Evolutionary conservation across 1,140 invertebrate species (phyloP), one percentile per base, ranked within the genome.

Genomic region (Calephelis virginiensis): DNA sequence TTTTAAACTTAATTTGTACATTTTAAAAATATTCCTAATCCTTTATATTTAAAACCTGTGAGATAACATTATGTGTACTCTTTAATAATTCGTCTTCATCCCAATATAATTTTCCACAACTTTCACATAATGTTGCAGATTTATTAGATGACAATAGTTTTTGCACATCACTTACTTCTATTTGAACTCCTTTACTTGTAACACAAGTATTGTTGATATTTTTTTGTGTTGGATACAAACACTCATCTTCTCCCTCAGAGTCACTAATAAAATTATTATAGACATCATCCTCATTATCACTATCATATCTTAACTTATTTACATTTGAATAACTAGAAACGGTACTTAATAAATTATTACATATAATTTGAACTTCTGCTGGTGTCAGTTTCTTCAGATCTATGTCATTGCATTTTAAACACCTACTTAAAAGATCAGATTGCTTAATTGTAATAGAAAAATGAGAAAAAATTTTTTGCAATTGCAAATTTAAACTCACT

Each of bases 191-290:
- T 66, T 78, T 87, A 62, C 65, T 82, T 49, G 86, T 86, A 45
- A 75, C 67, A 74, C 80, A 86, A 64, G 47, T 38, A 63, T 63
- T 71, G 63, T 67, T 73, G 61, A 68, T 65, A 45, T 62, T 12
- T 67, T 68, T 43, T 8, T 68, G 47, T 47, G 68, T 59, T 65
- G 62, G 46, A 56, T 71, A 72, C 47, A 75, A 49, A 77, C 69
- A 62, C 75, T 61, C 75, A 61, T 89, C 82, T 72, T 89, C 89
- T 68, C 74, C 75, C 62, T 91, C 89, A 38, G 85, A 90, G 72
- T 89, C 89, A 80, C 85, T 89, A n/a, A 86, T 67, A 75, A 89
- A 87, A 63, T 83, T 83, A 56, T 80, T 81, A 72, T 75, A 80
- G 67, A 74, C 69, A 63, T 73, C 72, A 62, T 81, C 81, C 62